A percentile compares a stretch with the other conserved stretches of the same genome.
Conservation (phyloP, 1,140 invertebrate species). For the Sycophaga agraensis region DNA sequence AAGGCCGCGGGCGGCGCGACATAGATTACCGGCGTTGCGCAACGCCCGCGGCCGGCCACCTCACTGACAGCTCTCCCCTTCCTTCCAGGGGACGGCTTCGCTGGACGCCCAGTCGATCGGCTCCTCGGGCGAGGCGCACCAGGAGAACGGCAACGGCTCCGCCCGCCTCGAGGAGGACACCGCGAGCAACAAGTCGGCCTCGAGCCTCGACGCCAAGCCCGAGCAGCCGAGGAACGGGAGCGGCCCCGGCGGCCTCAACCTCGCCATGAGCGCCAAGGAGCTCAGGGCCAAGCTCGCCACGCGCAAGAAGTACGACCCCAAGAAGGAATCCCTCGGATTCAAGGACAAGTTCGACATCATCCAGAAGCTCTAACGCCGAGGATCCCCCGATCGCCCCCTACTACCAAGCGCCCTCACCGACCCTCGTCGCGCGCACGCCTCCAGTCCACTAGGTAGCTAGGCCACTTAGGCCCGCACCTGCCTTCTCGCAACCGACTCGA, state of each 20-base stretch:
- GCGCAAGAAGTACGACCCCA: constrained; percentile 84
- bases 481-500: too few species aligned
- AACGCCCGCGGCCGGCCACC: too few species aligned
- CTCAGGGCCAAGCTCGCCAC: constrained; percentile 80
- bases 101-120: constrained; percentile 44
- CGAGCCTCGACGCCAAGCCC: constrained; percentile 35
- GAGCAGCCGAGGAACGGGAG: constrained; percentile 42
- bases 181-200: constrained; percentile 32
- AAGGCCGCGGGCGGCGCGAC: too few species aligned
- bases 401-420: too few species aligned
- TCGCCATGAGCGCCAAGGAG: constrained; percentile 86
- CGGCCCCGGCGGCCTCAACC: constrained; percentile 61
- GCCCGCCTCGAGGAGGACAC: constrained; percentile 32
- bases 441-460: too few species aligned
- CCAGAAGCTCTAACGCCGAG: constrained; percentile 72
- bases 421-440: too few species aligned
- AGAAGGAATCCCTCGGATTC: constrained; percentile 84
- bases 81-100: constrained; percentile 43
- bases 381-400: too few species aligned
- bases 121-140: constrained; percentile 31
- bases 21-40: too few species aligned
- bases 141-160: constrained; percentile 34
- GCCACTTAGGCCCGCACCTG: too few species aligned
- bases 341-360: constrained; percentile 91
- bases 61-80: too few species aligned